phyloP scores from a whole-genome alignment of 1,140 invertebrate species.

The Ooceraea biroi region DNA sequence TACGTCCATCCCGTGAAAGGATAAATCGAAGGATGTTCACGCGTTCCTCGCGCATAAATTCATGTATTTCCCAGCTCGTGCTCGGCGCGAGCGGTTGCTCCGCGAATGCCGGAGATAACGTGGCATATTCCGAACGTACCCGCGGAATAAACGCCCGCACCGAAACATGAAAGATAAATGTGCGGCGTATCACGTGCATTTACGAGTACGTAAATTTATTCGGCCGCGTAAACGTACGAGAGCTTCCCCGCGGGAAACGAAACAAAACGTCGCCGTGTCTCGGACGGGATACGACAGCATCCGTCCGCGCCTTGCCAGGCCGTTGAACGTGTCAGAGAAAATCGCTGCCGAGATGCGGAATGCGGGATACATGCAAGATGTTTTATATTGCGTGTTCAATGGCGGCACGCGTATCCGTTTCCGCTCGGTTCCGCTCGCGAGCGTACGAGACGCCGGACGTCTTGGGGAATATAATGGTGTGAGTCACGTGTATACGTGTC shows the following conservation, averaged over 20 bases:
- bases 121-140: slow-evolving; percentile 52
- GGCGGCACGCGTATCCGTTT: no score
- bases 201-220: slow-evolving; percentile 50
- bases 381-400: not conserved
- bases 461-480: no score
- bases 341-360: no score
- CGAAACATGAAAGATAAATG: slow-evolving; percentile 54
- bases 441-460: no score
- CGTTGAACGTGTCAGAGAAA: no score
- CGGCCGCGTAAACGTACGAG: not conserved
- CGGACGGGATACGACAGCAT: not conserved
- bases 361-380: not conserved
- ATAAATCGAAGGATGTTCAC: slow-evolving; percentile 49
- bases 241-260: not conserved
- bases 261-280: no score
- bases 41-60: slow-evolving; percentile 40
- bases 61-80: slow-evolving; percentile 7
- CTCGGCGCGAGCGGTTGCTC: not conserved
- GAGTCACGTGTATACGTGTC: no score
- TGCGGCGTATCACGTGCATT: slow-evolving; percentile 34
- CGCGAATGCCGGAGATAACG: slow-evolving; percentile 51
- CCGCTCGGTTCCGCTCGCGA: no score
- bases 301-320: not conserved
- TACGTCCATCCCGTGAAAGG: slow-evolving; percentile 47
- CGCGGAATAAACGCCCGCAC: slow-evolving; percentile 39